A percentile compares a stretch with the other conserved stretches of the same genome.
phyloP scores from a whole-genome alignment of 2,797 vertebrate species.

The Neosilurus hyrtlii region DNA sequence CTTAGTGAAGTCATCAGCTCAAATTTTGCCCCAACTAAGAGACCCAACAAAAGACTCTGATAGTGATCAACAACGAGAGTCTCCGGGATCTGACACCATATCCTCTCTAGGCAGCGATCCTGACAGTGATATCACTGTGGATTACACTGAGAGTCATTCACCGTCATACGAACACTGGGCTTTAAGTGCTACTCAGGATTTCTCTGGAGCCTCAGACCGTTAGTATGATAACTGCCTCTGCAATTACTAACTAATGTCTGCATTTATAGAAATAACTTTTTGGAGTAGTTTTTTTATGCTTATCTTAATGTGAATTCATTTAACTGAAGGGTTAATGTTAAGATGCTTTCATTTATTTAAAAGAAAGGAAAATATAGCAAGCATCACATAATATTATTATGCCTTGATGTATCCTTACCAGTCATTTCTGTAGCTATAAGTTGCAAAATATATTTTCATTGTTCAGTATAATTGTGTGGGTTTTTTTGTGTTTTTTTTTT shows the following conservation, averaged over 20 bases:
- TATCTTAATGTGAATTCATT: background rate
- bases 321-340: background rate
- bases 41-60: conserved; percentile 16
- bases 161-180: conserved; percentile 48
- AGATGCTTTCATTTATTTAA: background rate
- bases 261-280: background rate
- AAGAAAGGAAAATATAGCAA: background rate
- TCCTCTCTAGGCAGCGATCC: conserved; percentile 34
- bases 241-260: background rate
- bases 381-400: background rate
- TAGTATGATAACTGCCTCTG: conserved; percentile 29
- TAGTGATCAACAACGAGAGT: conserved; percentile 4
- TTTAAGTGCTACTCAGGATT: conserved; percentile 53
- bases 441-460: conserved; percentile 2
- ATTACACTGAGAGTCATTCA: conserved; percentile 41
- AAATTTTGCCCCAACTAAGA: conserved; percentile 14
- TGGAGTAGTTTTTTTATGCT: background rate
- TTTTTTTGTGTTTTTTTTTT: background rate
- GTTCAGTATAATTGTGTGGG: background rate
- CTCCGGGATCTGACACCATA: conserved; percentile 24
- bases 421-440: background rate
- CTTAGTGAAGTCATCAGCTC: conserved; percentile 33
- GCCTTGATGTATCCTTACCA: background rate
- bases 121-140: conserved; percentile 50
- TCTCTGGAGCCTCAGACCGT: conserved; percentile 30